Conservation (phyloP, 2,888 invertebrate genomes). For the Schizaphis graminum region DNA sequence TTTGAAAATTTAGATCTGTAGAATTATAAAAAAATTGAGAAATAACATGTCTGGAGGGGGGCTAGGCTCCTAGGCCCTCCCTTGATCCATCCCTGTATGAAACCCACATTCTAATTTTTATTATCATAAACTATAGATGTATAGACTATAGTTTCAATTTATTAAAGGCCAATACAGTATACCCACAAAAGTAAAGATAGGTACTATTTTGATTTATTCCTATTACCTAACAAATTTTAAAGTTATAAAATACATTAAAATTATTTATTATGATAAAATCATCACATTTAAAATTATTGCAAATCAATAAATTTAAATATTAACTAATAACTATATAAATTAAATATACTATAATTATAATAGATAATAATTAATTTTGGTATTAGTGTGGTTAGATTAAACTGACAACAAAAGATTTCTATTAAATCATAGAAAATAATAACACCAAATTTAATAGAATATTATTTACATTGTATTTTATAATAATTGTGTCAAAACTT, state of each 20-base stretch:
- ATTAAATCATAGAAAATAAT: background rate
- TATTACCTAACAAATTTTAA: background rate
- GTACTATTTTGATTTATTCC: background rate
- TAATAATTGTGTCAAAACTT: background rate
- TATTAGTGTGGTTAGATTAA: background rate
- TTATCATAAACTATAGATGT: background rate
- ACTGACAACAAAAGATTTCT: background rate
- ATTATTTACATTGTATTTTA: background rate
- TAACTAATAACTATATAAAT: too few relatives aligned
- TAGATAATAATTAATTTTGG: background rate
- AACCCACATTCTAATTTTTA: background rate
- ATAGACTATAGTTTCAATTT: background rate
- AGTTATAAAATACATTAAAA: background rate
- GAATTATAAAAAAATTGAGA: too few relatives aligned
- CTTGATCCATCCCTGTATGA: background rate
- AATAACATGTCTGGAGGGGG: too few relatives aligned
- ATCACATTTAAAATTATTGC: background rate
- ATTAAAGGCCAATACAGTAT: background rate
- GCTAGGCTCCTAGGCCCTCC: too few relatives aligned
- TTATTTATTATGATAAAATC: background rate
- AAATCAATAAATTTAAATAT: background rate
- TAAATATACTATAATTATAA: background rate
- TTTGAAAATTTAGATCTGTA: too few relatives aligned
- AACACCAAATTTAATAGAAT: background rate
- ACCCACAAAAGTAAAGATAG: background rate